Evolutionary conservation across 2,113 vertebrate genomes (phyloP).

Genomic region (Meleagris gallopavo): DNA sequence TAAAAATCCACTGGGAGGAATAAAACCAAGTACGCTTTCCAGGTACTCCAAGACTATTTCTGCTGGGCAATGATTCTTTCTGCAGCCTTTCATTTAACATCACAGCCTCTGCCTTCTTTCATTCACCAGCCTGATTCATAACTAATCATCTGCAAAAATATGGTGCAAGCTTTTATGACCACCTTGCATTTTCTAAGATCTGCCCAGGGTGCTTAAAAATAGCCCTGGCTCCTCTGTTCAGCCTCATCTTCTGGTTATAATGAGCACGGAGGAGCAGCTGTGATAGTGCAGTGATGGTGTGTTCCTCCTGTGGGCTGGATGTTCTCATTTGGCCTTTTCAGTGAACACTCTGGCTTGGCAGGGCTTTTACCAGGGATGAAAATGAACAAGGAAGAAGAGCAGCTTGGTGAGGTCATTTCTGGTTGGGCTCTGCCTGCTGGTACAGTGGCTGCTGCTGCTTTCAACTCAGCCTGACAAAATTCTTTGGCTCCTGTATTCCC

Average conservation of each 20-base stretch:
- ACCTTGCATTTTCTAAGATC: slow-evolving; percentile 14
- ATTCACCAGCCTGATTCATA: background rate
- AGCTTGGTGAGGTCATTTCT: slow-evolving; percentile 49
- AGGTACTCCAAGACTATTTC: background rate
- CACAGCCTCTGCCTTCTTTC: background rate
- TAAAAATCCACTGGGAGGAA: slow-evolving; percentile 20
- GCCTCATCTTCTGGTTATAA: background rate
- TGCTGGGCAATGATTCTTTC: background rate
- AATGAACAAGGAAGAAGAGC: background rate
- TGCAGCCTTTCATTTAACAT: slow-evolving; percentile 34
- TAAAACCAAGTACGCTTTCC: background rate
- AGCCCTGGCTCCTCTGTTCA: background rate
- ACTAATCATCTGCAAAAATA: background rate
- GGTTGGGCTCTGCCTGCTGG: slow-evolving; percentile 17
- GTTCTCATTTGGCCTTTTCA: background rate
- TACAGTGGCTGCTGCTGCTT: background rate
- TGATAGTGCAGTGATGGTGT: background rate
- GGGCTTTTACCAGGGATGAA: slow-evolving; percentile 6
- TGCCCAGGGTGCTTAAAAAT: background rate
- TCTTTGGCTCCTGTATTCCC: background rate
- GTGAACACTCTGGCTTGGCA: background rate
- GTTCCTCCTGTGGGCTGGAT: background rate
- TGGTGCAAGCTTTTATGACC: background rate
- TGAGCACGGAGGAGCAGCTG: background rate
- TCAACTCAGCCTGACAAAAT: slow-evolving; percentile 19